Evolutionary conservation across 1,140 invertebrate genomes (phyloP).

Genomic region (Arion vulgaris): DNA sequence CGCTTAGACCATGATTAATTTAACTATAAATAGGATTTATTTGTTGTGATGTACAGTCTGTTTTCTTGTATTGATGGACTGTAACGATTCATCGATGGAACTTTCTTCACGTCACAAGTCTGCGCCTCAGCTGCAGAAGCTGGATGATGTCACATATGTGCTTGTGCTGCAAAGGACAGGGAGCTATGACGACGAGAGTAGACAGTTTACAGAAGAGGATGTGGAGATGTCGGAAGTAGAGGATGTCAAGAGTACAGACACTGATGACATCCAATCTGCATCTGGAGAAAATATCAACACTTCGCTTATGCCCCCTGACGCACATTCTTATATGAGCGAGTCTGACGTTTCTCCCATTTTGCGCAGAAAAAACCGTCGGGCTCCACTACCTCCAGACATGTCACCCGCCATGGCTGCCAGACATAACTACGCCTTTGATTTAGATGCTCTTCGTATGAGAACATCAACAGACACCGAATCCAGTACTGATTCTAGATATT

Average conservation of each 20-base stretch:
- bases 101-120: slow-evolving; percentile 25
- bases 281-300: background rate
- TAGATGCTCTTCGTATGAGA: background rate
- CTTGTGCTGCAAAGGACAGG: background rate
- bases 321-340: background rate
- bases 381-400: background rate
- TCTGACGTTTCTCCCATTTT: background rate
- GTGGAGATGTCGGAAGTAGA: background rate
- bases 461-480: background rate
- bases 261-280: background rate
- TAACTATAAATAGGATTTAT: too few relatives aligned
- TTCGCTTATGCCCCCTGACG: background rate
- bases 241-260: background rate
- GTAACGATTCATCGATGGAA: background rate
- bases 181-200: background rate
- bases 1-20: too few relatives aligned
- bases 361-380: background rate
- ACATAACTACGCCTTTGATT: slow-evolving; percentile 7
- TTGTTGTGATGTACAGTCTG: too few relatives aligned
- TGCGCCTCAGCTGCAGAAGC: slow-evolving; percentile 16
- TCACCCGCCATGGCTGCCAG: background rate
- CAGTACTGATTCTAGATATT: background rate
- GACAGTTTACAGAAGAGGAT: background rate
- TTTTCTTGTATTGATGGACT: too few relatives aligned
- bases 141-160: background rate